phyloP scores from a whole-genome alignment of 2,113 vertebrate species.

The Urocolius indicus region DNA sequence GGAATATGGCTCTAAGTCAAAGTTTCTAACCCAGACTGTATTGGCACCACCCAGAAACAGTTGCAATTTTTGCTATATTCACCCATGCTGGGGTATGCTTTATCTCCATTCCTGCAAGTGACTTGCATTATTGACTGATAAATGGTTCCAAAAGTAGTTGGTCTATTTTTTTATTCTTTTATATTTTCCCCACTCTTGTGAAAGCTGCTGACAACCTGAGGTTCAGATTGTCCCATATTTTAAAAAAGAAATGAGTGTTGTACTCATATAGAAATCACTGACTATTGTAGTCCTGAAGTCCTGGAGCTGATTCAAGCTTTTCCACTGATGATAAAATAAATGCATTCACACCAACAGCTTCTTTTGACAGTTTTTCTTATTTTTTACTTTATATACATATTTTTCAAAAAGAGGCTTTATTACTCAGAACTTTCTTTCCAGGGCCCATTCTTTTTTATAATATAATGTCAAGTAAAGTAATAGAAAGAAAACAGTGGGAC shows the following conservation, averaged over 20 bases:
- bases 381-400: background rate
- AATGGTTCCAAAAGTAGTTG: background rate
- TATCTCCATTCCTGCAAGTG: background rate
- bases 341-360: background rate
- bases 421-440: background rate
- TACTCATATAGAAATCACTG: background rate
- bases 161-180: background rate
- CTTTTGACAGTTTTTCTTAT: background rate
- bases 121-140: background rate
- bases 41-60: background rate
- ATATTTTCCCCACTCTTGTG: background rate
- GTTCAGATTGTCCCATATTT: background rate
- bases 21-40: background rate
- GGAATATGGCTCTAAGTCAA: background rate
- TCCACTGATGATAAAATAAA: background rate
- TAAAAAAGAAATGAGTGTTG: background rate
- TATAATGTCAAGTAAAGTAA: background rate
- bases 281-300: background rate
- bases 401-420: background rate
- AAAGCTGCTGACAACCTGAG: background rate
- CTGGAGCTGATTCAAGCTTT: background rate
- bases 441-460: background rate
- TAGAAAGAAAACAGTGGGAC: background rate
- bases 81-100: background rate
- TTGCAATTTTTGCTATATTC: background rate